Conservation (phyloP, 2,113 vertebrate genomes). For the Bettongia penicillata region DNA sequence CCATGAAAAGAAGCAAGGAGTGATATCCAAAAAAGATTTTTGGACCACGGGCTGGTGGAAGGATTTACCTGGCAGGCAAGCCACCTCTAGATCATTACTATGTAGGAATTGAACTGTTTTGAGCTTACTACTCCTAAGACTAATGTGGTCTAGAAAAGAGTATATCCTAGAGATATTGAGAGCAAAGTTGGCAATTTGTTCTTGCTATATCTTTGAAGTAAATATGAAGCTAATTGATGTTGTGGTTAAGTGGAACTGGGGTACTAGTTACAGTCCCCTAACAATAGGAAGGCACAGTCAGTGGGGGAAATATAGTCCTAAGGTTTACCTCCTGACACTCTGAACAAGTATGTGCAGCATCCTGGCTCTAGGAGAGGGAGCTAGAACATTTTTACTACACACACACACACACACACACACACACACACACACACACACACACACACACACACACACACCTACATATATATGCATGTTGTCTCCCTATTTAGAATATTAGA, state of each 20-base stretch:
- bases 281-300: background rate
- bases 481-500: background rate
- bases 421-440: no score
- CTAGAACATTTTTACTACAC: background rate
- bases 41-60: background rate
- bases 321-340: background rate
- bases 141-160: background rate
- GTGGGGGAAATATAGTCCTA: background rate
- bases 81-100: background rate
- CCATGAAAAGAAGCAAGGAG: background rate
- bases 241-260: background rate
- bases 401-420: no score
- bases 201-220: background rate
- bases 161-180: background rate
- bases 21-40: background rate
- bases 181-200: background rate
- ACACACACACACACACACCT: background rate
- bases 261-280: background rate
- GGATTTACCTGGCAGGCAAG: background rate
- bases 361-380: background rate
- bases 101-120: background rate
- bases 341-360: background rate
- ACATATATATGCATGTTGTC: background rate
- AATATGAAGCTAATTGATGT: background rate
- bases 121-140: background rate